These are phyloP conservation scores for Girardia tigrina DNA, from an alignment of 2,888 invertebrate genomes.

Conservation along the genomic window DNA sequence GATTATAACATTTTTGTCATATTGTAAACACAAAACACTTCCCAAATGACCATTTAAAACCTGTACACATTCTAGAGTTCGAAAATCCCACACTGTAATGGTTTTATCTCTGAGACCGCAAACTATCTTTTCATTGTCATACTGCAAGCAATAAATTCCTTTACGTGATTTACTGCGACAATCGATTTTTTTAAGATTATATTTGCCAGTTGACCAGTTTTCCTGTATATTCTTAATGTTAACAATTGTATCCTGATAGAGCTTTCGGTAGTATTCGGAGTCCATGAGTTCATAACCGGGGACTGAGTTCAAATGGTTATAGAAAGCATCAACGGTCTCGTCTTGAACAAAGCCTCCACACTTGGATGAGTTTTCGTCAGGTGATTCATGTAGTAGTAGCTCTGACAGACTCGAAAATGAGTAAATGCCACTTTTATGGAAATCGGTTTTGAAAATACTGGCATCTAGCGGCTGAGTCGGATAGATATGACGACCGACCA, in stretches of 20 bases:
- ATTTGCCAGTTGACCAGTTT: slow-evolving; percentile 91
- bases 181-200: slow-evolving; percentile 87
- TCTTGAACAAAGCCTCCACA: too few species aligned
- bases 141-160: slow-evolving; percentile 97
- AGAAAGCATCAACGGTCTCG: too few species aligned
- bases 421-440: too few species aligned
- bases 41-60: slow-evolving; percentile 94
- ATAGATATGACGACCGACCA: background rate
- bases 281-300: too few species aligned
- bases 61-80: slow-evolving; percentile 76
- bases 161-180: slow-evolving; percentile 97
- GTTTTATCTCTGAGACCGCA: slow-evolving; percentile 96
- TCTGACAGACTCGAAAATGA: too few species aligned
- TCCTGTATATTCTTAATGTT: slow-evolving; percentile 71
- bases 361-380: too few species aligned
- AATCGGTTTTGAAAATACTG: background rate
- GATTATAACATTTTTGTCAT: slow-evolving; percentile 94
- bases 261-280: too few species aligned
- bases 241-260: too few species aligned
- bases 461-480: too few species aligned
- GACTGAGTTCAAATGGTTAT: too few species aligned
- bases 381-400: too few species aligned
- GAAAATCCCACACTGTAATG: slow-evolving; percentile 93
- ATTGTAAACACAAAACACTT: slow-evolving; percentile 92
- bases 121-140: slow-evolving; percentile 95